A percentile compares a stretch with the other conserved stretches of the same genome.
These are phyloP conservation scores for Myotis brandtii DNA, from an alignment of 2,113 vertebrate genomes.

Conservation along the genomic window DNA sequence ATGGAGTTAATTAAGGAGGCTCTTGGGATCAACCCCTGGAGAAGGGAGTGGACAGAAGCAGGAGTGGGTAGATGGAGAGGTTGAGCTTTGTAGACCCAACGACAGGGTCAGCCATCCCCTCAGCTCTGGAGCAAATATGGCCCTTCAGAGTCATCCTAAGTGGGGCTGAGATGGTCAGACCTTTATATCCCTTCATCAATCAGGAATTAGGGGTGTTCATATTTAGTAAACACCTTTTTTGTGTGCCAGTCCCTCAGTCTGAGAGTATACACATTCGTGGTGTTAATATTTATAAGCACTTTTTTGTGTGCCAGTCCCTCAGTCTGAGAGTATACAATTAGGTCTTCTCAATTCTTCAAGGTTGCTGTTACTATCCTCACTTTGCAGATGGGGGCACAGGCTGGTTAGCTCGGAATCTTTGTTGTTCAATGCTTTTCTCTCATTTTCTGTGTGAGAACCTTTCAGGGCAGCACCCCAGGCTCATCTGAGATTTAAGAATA, in stretches of 20 bases:
- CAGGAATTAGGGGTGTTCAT: neutral
- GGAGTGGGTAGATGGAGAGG: neutral
- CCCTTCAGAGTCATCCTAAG: neutral
- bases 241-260: neutral
- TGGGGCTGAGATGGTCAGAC: neutral
- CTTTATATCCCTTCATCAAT: neutral
- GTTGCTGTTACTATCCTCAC: neutral
- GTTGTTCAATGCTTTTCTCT: neutral
- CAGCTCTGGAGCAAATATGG: neutral
- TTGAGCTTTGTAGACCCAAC: neutral
- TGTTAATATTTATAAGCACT: too few relatives aligned
- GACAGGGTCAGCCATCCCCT: neutral
- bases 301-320: neutral
- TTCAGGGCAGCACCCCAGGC: neutral
- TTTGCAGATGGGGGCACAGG: slow-evolving; percentile 1
- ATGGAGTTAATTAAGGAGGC: neutral
- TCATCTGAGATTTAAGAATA: neutral
- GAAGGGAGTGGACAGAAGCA: neutral
- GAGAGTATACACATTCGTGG: neutral
- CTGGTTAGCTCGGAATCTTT: neutral
- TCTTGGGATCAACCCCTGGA: neutral
- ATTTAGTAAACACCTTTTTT: neutral
- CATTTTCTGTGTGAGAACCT: neutral
- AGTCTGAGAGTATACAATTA: neutral
- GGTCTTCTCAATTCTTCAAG: neutral